These are phyloP conservation scores for Onychomys torridus DNA, from an alignment of 2,797 vertebrate genomes.

Conservation along the genomic window DNA sequence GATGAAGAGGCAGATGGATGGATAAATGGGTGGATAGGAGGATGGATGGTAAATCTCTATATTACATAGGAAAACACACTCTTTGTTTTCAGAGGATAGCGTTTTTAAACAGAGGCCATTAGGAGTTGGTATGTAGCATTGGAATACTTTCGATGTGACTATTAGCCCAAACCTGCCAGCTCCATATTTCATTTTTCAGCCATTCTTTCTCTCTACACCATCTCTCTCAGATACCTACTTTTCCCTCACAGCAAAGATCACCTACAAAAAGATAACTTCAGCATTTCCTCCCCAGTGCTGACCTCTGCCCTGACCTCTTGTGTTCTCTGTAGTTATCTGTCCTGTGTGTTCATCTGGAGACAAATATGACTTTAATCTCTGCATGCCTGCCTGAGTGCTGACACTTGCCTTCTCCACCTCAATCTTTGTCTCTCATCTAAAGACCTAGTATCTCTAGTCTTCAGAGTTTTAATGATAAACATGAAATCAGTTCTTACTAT, in stretches of 20 bases:
- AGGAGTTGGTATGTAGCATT: not conserved
- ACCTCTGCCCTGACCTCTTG: not conserved
- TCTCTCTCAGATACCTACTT: not conserved
- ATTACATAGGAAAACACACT: not conserved
- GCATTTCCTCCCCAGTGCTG: not conserved
- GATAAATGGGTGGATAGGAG: not conserved
- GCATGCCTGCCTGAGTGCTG: not conserved
- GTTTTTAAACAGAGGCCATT: conserved; percentile 13
- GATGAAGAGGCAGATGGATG: not conserved
- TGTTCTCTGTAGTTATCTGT: not conserved
- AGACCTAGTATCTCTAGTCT: conserved; percentile 4
- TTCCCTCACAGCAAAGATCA: not conserved
- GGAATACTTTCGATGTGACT: not conserved
- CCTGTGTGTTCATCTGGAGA: not conserved
- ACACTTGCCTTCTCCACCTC: not conserved
- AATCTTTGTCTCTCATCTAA: not conserved
- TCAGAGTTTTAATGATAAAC: conserved; percentile 56
- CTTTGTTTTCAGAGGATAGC: not conserved
- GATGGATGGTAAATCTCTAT: not conserved
- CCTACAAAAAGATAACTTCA: not conserved
- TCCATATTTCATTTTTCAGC: not conserved
- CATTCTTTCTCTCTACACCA: not conserved
- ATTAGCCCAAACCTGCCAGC: not conserved
- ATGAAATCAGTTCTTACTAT: conserved; percentile 53
- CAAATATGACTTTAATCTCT: not conserved